Evolutionary conservation across 37 sponge, comb jelly and placozoan genomes (phyloP).

Genomic region (Chondrilla cf. caribensis): DNA sequence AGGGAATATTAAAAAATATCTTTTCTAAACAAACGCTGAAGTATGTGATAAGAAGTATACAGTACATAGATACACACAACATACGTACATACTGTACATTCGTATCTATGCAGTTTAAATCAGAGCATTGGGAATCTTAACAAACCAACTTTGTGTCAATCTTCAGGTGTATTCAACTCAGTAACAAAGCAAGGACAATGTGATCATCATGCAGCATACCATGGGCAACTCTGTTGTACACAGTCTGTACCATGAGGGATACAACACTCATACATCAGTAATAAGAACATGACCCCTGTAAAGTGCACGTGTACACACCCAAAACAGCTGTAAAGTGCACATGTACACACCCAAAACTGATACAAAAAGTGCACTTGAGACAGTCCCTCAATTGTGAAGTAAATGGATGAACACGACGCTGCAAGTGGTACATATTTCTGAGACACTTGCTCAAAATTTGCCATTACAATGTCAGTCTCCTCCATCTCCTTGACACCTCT

Average conservation of each 20-base stretch:
- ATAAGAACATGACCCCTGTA: too few species aligned
- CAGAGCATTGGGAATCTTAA: too few species aligned
- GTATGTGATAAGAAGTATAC: too few species aligned
- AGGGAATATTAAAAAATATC: too few species aligned
- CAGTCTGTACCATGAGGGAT: constrained; percentile 22
- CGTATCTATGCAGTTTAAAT: too few species aligned
- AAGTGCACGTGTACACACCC: too few species aligned
- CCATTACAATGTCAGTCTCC: constrained; percentile 96
- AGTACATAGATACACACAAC: too few species aligned
- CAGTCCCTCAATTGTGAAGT: constrained; percentile 94
- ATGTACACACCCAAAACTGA: constrained; percentile 90
- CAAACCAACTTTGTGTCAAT: constrained; percentile 55
- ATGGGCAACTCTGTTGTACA: constrained; percentile 80
- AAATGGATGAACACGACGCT: constrained; percentile 85
- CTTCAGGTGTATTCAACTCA: constrained; percentile 75
- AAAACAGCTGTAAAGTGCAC: too few species aligned
- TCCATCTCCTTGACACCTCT: constrained; percentile 93
- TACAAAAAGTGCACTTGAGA: constrained; percentile 92
- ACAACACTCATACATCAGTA: too few species aligned
- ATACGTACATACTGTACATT: too few species aligned
- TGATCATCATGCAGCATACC: constrained; percentile 94
- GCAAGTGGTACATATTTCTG: constrained; percentile 92
- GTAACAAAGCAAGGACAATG: constrained; percentile 79
- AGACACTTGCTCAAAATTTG: constrained; percentile 90
- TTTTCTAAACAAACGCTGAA: too few species aligned